phyloP scores from a whole-genome alignment of 2,113 vertebrate species.

The Tiliqua scincoides region DNA sequence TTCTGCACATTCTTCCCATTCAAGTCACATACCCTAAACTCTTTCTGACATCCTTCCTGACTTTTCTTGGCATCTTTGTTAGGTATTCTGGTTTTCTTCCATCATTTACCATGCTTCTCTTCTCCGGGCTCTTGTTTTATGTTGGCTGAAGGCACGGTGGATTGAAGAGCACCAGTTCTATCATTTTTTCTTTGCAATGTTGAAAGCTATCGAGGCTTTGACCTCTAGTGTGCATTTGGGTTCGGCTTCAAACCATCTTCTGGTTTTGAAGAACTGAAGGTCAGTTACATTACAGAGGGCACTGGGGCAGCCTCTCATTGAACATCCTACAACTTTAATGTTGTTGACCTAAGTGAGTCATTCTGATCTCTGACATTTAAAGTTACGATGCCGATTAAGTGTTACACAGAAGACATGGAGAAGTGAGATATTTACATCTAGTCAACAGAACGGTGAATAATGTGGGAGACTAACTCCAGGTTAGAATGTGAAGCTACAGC shows the following conservation, averaged over 20 bases:
- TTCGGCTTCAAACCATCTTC: conserved; percentile 9
- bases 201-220: conserved; percentile 9
- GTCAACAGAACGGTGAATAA: conserved; percentile 15
- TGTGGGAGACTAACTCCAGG: conserved; percentile 4
- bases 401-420: neutral
- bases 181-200: neutral
- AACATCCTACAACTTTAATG: conserved; percentile 13
- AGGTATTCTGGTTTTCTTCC: neutral
- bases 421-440: conserved; percentile 2
- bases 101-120: neutral
- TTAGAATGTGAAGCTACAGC: conserved; percentile 22
- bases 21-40: neutral
- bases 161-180: neutral
- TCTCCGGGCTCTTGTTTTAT: neutral
- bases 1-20: neutral
- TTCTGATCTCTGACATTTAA: conserved; percentile 29
- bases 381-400: neutral
- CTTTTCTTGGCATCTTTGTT: neutral
- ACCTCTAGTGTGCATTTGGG: neutral
- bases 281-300: neutral
- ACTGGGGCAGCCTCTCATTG: neutral
- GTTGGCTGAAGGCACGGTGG: neutral
- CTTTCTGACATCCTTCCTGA: neutral
- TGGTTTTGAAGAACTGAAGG: conserved; percentile 7
- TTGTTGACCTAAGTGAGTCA: conserved; percentile 23